Evolutionary conservation across 2,888 invertebrate genomes (phyloP), one percentile per base, ranked within the genome.

Genomic region (Parnassius glacialis): DNA sequence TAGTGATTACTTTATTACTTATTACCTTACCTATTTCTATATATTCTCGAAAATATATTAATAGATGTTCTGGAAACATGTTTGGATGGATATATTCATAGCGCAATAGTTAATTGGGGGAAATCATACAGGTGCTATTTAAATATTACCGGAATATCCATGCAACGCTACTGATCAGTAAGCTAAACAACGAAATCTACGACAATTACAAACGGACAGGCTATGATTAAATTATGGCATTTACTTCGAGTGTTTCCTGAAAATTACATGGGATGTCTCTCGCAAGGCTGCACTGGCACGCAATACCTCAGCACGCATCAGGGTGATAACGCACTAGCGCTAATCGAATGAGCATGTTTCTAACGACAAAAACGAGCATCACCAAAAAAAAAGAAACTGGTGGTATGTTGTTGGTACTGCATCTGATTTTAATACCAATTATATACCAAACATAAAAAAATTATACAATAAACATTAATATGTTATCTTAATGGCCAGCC

Each of bases 191-290:
- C 84, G 78, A 85, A 85, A 83, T 78, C 84, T 84, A 87, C 84
- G 81, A 89, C 87, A 89, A 90, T 90, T 89, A 90, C 76, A 74
- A 73, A 70, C 77, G 79, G 85, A 81, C 88, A 89, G 88, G 85
- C 80, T 87, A 86, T 88, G 88, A 91, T 91, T 90, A 91, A 90
- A 90, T 90, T 90, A 89, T 89, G 86, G 85, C 87, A 88, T 84
- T 88, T 87, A 87, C 77, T 78, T 80, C 70, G 81, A 89, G 84
- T 90, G 84, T 90, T 91, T 90, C 90, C 90, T 90, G 89, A 89
- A 90, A 90, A 90, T 90, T 87, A 89, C 84, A 87, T 84, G 86
- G 88, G 90, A 90, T 90, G 90, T 76, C 81, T 87, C 86, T 82
- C 77, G 76, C 89, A 91, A 90, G 90, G 90, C 80, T 90, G 84